Conservation (phyloP, 2,888 invertebrate species). For the Drosophila anomelani region DNA sequence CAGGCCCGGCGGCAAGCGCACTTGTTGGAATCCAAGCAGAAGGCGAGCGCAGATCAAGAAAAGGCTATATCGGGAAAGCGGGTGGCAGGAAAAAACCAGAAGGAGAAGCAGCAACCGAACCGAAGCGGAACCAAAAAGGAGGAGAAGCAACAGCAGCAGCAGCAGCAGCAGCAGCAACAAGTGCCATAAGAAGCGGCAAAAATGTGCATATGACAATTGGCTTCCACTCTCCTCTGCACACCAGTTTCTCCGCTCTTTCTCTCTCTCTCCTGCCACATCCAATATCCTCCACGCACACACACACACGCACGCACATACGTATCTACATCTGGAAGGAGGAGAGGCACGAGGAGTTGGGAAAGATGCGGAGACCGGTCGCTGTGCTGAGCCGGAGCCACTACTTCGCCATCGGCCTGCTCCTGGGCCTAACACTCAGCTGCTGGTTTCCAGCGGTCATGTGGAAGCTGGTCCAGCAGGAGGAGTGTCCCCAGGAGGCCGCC, state of each 20-base stretch:
- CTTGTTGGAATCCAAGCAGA: conserved; percentile 56
- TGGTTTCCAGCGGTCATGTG: conserved; percentile 83
- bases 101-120: conserved; percentile 14
- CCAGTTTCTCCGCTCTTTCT: conserved; percentile 51
- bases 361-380: conserved; percentile 82
- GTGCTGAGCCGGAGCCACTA: conserved; percentile 83
- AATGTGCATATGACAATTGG: conserved; percentile 64
- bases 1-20: conserved; percentile 31
- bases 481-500: conserved; percentile 84
- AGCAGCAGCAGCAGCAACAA: conserved; percentile 29
- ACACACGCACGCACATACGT: neutral
- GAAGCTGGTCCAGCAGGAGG: conserved; percentile 84
- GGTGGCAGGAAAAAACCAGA: conserved; percentile 25
- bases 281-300: neutral
- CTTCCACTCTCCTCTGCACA: conserved; percentile 18
- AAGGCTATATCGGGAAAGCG: conserved; percentile 12
- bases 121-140: conserved; percentile 25
- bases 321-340: conserved; percentile 10
- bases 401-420: conserved; percentile 83
- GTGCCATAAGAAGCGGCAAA: conserved; percentile 46
- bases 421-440: conserved; percentile 83
- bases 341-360: conserved; percentile 13
- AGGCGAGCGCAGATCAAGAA: conserved; percentile 7
- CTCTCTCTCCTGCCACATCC: conserved; percentile 2
- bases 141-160: conserved; percentile 26